Conservation (phyloP, 2,888 invertebrate genomes). For the Apocheima hispidaria region DNA sequence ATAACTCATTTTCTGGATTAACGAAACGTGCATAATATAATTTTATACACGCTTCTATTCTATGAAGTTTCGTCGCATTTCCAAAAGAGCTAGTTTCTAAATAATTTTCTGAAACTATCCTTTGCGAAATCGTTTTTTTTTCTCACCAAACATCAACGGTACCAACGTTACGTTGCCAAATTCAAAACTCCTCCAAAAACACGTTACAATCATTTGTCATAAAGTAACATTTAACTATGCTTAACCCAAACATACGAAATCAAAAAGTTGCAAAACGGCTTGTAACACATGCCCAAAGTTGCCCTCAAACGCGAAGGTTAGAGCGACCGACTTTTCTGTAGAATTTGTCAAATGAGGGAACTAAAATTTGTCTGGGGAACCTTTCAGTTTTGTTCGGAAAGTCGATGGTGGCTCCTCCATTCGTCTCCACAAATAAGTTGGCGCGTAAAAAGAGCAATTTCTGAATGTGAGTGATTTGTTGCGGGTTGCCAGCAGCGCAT, state of each 20-base stretch:
- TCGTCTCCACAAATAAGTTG: not conserved
- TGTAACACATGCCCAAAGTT: conserved; percentile 9
- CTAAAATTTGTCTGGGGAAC: not conserved
- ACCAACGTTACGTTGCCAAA: no score
- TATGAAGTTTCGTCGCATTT: not conserved
- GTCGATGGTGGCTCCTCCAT: not conserved
- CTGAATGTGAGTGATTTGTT: conserved; percentile 37
- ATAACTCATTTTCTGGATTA: not conserved
- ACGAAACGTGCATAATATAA: not conserved
- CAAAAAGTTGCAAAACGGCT: conserved; percentile 12
- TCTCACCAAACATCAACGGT: not conserved
- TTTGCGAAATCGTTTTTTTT: not conserved
- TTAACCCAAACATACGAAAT: conserved; percentile 10
- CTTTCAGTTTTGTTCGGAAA: not conserved
- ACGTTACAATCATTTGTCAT: not conserved
- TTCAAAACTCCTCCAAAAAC: conserved; percentile 1
- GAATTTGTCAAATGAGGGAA: not conserved
- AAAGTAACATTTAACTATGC: conserved; percentile 2
- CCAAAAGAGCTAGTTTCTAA: not conserved
- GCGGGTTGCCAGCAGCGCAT: conserved; percentile 14
- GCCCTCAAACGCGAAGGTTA: conserved; percentile 8
- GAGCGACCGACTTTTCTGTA: not conserved
- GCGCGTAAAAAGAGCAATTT: conserved; percentile 27
- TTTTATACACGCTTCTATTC: not conserved
- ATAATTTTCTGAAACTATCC: not conserved